Evolutionary conservation across 1,140 invertebrate genomes (phyloP), one percentile per base, ranked within the genome.

Genomic region (Cotesia vestalis): DNA sequence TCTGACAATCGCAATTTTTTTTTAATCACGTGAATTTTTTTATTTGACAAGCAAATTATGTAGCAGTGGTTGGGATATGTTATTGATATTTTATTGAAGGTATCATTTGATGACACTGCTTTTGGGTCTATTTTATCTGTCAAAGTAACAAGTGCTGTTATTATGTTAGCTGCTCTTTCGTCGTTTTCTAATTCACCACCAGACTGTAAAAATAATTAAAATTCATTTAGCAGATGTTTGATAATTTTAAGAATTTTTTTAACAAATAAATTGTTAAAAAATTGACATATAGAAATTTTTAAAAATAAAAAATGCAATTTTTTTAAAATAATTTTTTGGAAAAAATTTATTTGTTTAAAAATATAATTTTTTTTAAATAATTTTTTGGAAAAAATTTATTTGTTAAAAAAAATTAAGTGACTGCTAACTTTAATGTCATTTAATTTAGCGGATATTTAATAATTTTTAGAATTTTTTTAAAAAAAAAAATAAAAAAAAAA

Each of bases 181-280:
- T 95, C 93, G 85, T 96, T 96, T 84, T 96, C 94, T 14, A 97
- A 83, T 74, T 96, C 94, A 4, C 95, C 95, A 34, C 93, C 92
- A 40, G 95, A 96, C 89, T 91, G 78, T 27, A 72, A 88, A 87
- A 63, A 64, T 71, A 72, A 81, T 75, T 76, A 66, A 74, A 62
- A 72, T 64, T 51, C 27, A 34, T 62, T 53, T 36, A 62, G 52
- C 6, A 66, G 6, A 57, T 27, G 3, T 27, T 27, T 27, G 27
- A 12, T 57, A 4, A 12, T 63, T 4, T 66, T 60, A 9, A 71
- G 17, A 76, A 11, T 40, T 11, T 38, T 17, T 75, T 67, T 1
- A 74, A 35, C 27, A 60, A 9, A 46, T 55, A 68, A 57, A 64
- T 76, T 60, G 63, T 51, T 73, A 72, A 71, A 38, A 69, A 75